phyloP scores from a whole-genome alignment of 2,113 vertebrate genomes.

The Sinocyclocheilus anophthalmus region DNA sequence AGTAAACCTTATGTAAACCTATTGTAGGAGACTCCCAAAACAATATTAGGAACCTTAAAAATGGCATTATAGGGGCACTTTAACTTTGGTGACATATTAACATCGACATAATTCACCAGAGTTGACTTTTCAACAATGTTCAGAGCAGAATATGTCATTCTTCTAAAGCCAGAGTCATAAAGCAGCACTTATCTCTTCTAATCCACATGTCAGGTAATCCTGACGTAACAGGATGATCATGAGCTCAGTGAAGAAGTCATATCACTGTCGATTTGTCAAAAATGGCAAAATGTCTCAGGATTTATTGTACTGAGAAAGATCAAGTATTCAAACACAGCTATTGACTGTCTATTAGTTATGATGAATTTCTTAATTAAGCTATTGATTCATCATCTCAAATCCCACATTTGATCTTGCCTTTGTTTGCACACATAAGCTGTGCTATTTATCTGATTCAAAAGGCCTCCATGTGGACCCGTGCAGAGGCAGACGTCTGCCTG shows the following conservation, averaged over 20 bases:
- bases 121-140: background rate
- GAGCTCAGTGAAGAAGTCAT: background rate
- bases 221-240: background rate
- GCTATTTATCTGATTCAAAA: background rate
- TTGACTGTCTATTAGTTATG: background rate
- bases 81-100: background rate
- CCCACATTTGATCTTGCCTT: background rate
- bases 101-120: background rate
- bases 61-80: no score
- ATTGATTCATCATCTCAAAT: background rate
- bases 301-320: background rate
- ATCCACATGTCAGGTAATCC: slow-evolving; percentile 13
- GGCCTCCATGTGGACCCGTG: background rate
- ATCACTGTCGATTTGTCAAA: background rate
- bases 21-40: no score
- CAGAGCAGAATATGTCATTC: background rate
- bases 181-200: background rate
- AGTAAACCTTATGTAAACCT: no score
- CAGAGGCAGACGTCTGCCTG: no score
- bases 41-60: no score
- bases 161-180: background rate
- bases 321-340: background rate
- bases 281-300: background rate
- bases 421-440: background rate
- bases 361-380: background rate